These are phyloP conservation scores for Helogale parvula DNA, from an alignment of 2,113 vertebrate species.

Conservation along the genomic window DNA sequence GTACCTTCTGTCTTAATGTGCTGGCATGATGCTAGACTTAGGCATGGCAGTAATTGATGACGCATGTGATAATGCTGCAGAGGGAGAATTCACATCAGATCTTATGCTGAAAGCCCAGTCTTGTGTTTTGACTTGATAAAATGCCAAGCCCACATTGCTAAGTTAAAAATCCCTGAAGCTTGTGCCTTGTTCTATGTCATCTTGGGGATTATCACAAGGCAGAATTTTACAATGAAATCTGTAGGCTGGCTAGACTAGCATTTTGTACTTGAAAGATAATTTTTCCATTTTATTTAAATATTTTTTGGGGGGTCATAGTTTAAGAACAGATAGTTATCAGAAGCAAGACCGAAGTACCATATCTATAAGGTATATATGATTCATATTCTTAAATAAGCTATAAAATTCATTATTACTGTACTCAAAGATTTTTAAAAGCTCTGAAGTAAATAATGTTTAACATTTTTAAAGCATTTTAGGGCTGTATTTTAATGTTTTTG, in stretches of 20 bases:
- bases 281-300: slow-evolving; percentile 53
- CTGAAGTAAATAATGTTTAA: slow-evolving; percentile 42
- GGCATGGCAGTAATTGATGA: slow-evolving; percentile 98
- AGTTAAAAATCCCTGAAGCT: slow-evolving; percentile 51
- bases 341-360: neutral
- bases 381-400: neutral
- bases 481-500: neutral
- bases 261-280: slow-evolving; percentile 45
- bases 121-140: slow-evolving; percentile 53
- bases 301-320: slow-evolving; percentile 2
- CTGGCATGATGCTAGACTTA: slow-evolving; percentile 99
- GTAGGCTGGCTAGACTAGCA: slow-evolving; percentile 13
- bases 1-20: slow-evolving; percentile 99
- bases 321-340: neutral
- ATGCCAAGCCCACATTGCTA: slow-evolving; percentile 72
- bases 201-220: slow-evolving; percentile 57
- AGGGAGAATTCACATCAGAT: slow-evolving; percentile 86
- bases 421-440: neutral
- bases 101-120: slow-evolving; percentile 76
- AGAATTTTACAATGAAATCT: slow-evolving; percentile 55
- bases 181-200: slow-evolving; percentile 29
- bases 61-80: slow-evolving; percentile 99
- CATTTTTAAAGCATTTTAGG: slow-evolving; percentile 27
- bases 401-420: slow-evolving; percentile 30
- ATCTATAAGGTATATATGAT: neutral